Conservation (phyloP, 2,888 invertebrate species). For the Clivina fossor region DNA sequence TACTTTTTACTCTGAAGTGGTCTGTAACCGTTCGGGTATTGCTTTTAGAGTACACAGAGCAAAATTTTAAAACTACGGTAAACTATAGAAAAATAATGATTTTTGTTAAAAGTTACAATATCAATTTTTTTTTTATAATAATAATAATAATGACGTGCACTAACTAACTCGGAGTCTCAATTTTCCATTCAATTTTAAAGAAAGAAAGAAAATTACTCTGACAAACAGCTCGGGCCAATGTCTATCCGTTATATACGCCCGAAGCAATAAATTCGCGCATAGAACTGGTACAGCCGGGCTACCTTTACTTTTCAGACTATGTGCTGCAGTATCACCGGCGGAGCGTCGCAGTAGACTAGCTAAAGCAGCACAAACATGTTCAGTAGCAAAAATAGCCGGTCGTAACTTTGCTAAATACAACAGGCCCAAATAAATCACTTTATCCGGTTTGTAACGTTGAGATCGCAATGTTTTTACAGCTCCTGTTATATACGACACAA, state of each 20-base stretch:
- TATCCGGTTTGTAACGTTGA: constrained; percentile 82
- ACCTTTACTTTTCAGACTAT: constrained; percentile 71
- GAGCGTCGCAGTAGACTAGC: constrained; percentile 82
- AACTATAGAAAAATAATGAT: no score
- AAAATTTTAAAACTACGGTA: no score
- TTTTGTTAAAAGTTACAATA: constrained; percentile 1
- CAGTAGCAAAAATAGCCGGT: constrained; percentile 74
- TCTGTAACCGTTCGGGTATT: no score
- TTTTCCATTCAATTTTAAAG: neutral
- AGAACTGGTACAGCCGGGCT: constrained; percentile 79
- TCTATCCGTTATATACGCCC: constrained; percentile 77
- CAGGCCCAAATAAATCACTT: constrained; percentile 73
- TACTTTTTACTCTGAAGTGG: no score
- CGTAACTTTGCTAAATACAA: constrained; percentile 79
- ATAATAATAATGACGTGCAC: constrained; percentile 3
- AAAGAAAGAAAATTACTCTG: constrained; percentile 66
- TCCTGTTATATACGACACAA: constrained; percentile 81
- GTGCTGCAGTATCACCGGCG: constrained; percentile 57
- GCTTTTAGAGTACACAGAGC: no score
- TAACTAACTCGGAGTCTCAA: neutral
- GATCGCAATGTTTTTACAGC: constrained; percentile 78
- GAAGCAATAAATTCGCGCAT: constrained; percentile 80
- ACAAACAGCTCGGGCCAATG: constrained; percentile 93
- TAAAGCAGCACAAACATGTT: constrained; percentile 74
- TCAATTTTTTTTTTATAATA: neutral